These are phyloP conservation scores for Megastigmus dorsalis DNA, from an alignment of 2,888 invertebrate genomes.

Conservation along the genomic window DNA sequence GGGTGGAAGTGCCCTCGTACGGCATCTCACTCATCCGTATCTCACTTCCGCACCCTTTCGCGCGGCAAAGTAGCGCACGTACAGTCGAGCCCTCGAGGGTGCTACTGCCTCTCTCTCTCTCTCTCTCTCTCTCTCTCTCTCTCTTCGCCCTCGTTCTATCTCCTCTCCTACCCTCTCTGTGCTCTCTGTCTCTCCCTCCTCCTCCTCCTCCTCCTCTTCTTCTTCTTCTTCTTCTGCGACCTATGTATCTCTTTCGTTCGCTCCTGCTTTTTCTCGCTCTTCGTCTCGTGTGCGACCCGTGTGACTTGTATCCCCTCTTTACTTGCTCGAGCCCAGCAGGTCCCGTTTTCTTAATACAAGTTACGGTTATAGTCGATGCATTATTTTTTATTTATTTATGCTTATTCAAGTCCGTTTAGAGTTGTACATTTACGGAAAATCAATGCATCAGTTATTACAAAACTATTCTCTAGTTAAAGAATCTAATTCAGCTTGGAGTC, in stretches of 20 bases:
- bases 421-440: no score
- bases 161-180: not conserved
- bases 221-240: not conserved
- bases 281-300: not conserved
- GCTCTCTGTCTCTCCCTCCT: not conserved
- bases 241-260: not conserved
- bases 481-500: no score
- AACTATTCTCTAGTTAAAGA: no score
- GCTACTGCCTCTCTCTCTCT: slow-evolving; percentile 33
- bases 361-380: not conserved
- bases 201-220: not conserved
- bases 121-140: not conserved
- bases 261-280: not conserved
- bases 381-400: not conserved
- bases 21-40: slow-evolving; percentile 57
- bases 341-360: not conserved
- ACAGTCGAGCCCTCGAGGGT: slow-evolving; percentile 58
- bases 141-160: not conserved
- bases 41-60: slow-evolving; percentile 67
- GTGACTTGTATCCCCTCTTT: not conserved
- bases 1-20: slow-evolving; percentile 60
- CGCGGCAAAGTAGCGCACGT: slow-evolving; percentile 65
- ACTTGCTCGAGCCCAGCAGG: no score
- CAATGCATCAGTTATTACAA: no score
- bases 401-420: not conserved